Percentiles rank a stretch among this genome's conserved stretches.
phyloP scores from a whole-genome alignment of 2,888 invertebrate genomes.

The Macrosiphum euphorbiae region DNA sequence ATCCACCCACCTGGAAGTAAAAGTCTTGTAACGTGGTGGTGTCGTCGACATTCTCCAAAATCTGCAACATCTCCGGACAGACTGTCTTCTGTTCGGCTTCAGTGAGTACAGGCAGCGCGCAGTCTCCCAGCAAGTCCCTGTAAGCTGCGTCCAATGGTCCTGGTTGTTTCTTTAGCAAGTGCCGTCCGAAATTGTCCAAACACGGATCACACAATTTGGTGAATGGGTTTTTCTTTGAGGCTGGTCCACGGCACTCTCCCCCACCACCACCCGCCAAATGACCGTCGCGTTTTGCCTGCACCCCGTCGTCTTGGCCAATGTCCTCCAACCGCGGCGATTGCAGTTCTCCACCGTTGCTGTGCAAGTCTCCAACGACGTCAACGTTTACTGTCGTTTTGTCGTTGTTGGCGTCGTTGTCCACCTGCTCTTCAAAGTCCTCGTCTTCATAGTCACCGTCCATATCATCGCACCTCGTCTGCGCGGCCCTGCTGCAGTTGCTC shows the following conservation, averaged over 20 bases:
- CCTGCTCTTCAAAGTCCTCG: not conserved
- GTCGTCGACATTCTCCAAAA: conserved; percentile 2
- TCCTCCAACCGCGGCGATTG: not conserved
- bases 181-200: not conserved
- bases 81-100: conserved; percentile 25
- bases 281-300: not conserved
- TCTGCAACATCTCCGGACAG: conserved; percentile 1
- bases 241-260: not conserved
- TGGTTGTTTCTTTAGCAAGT: not conserved
- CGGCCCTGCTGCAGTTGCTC: not conserved
- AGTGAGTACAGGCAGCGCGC: conserved; percentile 13
- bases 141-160: not conserved
- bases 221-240: not conserved
- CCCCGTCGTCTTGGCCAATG: not conserved
- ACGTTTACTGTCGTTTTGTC: not conserved
- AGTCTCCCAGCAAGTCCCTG: conserved; percentile 25
- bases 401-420: not conserved
- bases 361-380: not conserved
- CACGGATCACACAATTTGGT: conserved; percentile 33
- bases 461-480: not conserved
- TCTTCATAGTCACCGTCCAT: not conserved
- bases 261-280: conserved; percentile 47
- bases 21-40: conserved; percentile 49
- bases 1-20: conserved; percentile 41
- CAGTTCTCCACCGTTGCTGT: not conserved